Evolutionary conservation across 92 coral and sea anemone genomes (phyloP).

Genomic region (Epizoanthus scotinus): DNA sequence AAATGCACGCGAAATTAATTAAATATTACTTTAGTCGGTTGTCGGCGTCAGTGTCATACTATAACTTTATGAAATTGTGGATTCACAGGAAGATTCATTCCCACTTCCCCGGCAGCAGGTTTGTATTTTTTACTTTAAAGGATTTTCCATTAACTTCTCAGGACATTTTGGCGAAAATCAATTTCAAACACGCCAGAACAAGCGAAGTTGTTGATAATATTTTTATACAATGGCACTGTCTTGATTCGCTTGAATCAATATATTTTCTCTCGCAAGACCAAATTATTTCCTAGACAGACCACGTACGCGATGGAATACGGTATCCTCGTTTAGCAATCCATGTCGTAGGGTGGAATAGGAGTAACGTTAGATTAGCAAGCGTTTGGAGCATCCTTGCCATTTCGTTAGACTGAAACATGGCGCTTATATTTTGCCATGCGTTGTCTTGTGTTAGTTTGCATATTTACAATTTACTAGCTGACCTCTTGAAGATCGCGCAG

Average conservation of each 20-base stretch:
- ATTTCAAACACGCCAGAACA: neutral
- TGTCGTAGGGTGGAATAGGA: too few relatives aligned
- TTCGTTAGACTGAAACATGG: too few relatives aligned
- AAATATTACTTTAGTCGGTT: constrained; percentile 36
- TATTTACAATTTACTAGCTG: too few relatives aligned
- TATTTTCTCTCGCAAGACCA: neutral
- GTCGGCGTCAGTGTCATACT: too few relatives aligned
- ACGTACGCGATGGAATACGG: neutral
- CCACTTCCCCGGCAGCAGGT: constrained; percentile 1
- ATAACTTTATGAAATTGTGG: constrained; percentile 7
- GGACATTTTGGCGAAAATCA: neutral
- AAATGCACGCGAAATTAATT: constrained; percentile 36
- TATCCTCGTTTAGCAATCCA: too few relatives aligned
- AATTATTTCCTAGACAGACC: neutral
- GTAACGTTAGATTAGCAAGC: too few relatives aligned
- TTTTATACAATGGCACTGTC: neutral
- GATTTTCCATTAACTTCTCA: neutral
- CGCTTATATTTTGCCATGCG: too few relatives aligned
- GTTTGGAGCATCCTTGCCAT: too few relatives aligned
- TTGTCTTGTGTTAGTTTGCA: too few relatives aligned
- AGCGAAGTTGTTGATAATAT: constrained; percentile 14
- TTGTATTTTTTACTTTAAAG: neutral
- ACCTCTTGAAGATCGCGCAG: too few relatives aligned
- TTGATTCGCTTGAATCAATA: constrained; percentile 5
- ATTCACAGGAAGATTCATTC: neutral